These are phyloP conservation scores for Drosophila nr. perissopoda DNA, from an alignment of 2,888 invertebrate genomes.

Conservation along the genomic window DNA sequence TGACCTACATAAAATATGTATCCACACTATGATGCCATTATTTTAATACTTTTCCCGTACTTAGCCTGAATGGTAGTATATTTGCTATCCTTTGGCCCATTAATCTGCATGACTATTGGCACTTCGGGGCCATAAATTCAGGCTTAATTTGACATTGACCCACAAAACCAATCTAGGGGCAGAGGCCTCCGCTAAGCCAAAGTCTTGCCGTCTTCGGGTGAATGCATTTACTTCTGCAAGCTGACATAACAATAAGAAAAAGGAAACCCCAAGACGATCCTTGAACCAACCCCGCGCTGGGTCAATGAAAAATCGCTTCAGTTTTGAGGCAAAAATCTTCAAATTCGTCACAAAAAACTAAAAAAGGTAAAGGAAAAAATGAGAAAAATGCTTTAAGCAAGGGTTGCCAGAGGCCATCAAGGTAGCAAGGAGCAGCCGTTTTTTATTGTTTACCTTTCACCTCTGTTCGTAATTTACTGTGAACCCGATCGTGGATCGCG, in stretches of 20 bases:
- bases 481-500: constrained; percentile 67
- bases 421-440: constrained; percentile 44
- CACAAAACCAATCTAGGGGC: constrained; percentile 57
- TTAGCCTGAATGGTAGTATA: background rate
- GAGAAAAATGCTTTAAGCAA: constrained; percentile 56
- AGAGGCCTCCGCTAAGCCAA: constrained; percentile 45
- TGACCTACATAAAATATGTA: background rate
- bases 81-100: constrained; percentile 35
- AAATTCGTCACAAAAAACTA: constrained; percentile 70
- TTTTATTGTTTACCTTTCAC: constrained; percentile 80
- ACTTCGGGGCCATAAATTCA: constrained; percentile 63
- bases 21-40: background rate
- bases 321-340: constrained; percentile 80
- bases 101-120: constrained; percentile 73
- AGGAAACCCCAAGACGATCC: constrained; percentile 63
- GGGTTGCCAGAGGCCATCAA: constrained; percentile 67
- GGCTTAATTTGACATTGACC: constrained; percentile 72
- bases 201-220: constrained; percentile 63
- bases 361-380: constrained; percentile 37
- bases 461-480: constrained; percentile 82
- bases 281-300: constrained; percentile 68
- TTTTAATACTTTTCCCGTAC: constrained; percentile 3
- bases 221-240: constrained; percentile 68
- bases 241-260: constrained; percentile 59
- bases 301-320: constrained; percentile 77